Conservation (phyloP, 2,113 vertebrate genomes). For the Procapra przewalskii region DNA sequence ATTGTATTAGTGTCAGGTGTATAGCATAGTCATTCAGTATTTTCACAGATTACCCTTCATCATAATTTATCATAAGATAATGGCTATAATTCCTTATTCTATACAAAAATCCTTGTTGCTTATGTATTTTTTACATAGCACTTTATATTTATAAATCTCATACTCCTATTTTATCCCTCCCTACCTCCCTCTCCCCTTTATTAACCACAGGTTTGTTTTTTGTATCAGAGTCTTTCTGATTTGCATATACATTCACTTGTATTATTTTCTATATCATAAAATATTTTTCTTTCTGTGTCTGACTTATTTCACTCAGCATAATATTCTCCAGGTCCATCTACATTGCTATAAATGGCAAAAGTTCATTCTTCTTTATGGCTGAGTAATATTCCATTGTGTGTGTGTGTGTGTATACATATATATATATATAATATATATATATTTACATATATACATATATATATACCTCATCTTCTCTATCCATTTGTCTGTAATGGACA, state of each 20-base stretch:
- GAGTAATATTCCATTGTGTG: not conserved
- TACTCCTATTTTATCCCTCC: not conserved
- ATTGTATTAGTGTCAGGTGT: not conserved
- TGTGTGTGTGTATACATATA: too few species aligned
- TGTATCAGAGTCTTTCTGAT: not conserved
- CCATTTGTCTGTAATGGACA: not conserved
- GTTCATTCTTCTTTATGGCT: not conserved
- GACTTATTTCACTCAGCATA: not conserved
- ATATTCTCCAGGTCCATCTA: not conserved
- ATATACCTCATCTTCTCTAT: not conserved
- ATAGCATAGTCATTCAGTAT: not conserved
- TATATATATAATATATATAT: not conserved
- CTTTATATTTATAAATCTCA: not conserved
- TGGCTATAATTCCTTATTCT: not conserved
- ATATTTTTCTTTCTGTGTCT: not conserved
- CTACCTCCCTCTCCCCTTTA: not conserved
- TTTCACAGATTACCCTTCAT: not conserved
- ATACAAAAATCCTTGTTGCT: not conserved
- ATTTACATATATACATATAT: not conserved
- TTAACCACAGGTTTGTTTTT: not conserved
- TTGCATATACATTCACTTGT: not conserved
- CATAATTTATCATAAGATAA: not conserved
- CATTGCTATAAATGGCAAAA: not conserved
- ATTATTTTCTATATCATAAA: not conserved
- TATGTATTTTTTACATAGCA: not conserved